Evolutionary conservation across 92 coral and sea anemone genomes (phyloP).

Genomic region (Muricea muricata): DNA sequence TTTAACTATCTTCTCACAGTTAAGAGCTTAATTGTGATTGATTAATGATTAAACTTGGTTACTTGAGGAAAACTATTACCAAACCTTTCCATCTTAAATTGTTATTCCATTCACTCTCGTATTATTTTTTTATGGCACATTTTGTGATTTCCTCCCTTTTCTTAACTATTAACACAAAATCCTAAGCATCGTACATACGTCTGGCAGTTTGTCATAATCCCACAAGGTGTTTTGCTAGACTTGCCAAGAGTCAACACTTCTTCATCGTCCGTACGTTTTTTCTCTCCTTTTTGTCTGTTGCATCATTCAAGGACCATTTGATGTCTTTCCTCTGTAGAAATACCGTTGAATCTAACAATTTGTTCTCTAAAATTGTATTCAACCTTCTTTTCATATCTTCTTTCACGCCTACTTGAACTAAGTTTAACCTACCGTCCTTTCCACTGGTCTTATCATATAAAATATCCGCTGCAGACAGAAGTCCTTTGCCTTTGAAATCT

Average conservation of each 20-base stretch:
- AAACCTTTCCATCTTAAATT: background rate
- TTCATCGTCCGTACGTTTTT: too few relatives aligned
- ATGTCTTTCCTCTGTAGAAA: background rate
- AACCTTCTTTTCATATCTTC: background rate
- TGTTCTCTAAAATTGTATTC: background rate
- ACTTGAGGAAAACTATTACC: background rate
- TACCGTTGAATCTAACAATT: background rate
- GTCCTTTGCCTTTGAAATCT: background rate
- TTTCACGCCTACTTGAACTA: background rate
- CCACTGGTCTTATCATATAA: background rate
- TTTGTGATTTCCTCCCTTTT: background rate
- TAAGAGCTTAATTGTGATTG: background rate
- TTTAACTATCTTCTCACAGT: background rate
- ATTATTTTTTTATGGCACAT: background rate
- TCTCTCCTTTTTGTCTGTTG: background rate
- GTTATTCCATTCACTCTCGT: background rate
- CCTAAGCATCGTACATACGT: background rate
- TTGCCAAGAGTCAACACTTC: background rate
- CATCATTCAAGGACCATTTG: slow-evolving; percentile 24
- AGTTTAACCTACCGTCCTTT: background rate
- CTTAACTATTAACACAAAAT: background rate
- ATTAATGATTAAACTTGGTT: slow-evolving; percentile 4
- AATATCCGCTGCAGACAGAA: background rate
- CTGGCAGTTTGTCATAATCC: background rate
- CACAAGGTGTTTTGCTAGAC: background rate